These are phyloP conservation scores for Nysson spinosus DNA, from an alignment of 2,888 invertebrate species.

Conservation along the genomic window DNA sequence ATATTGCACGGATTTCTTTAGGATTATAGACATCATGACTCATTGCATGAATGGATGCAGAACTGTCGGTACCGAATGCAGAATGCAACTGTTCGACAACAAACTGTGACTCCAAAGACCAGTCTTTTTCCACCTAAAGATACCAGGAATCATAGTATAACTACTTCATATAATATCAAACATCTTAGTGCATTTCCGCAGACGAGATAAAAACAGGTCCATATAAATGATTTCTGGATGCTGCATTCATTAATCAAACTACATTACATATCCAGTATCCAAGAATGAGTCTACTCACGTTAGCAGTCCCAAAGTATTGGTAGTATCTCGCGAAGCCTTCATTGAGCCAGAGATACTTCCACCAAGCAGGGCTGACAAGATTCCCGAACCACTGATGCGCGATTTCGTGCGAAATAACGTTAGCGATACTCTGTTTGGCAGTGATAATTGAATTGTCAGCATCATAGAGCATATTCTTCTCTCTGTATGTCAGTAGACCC, in stretches of 20 bases:
- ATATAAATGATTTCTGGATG: too few species aligned
- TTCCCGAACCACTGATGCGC: conserved; percentile 80
- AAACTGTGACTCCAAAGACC: conserved; percentile 85
- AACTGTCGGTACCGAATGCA: conserved; percentile 82
- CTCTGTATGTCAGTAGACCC: conserved; percentile 79
- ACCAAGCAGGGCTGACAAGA: conserved; percentile 73
- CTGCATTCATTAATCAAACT: too few species aligned
- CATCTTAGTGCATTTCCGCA: too few species aligned
- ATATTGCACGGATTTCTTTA: conserved; percentile 81
- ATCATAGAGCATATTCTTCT: conserved; percentile 89
- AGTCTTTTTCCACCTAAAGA: conserved; percentile 81
- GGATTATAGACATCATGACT: conserved; percentile 80
- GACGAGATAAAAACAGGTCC: too few species aligned
- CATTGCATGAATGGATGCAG: conserved; percentile 80
- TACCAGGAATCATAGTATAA: too few species aligned
- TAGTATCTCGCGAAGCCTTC: conserved; percentile 80
- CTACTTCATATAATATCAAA: too few species aligned
- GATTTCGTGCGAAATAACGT: conserved; percentile 79
- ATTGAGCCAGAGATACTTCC: conserved; percentile 76
- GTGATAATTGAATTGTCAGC: conserved; percentile 42
- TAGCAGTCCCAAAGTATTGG: conserved; percentile 75
- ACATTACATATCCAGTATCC: too few species aligned
- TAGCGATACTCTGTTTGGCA: conserved; percentile 61
- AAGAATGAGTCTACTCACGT: conserved; percentile 60
- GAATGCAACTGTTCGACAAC: conserved; percentile 84